Base-by-base conservation (phyloP, 2,113 vertebrate species). In the Etheostoma cragini region DNA sequence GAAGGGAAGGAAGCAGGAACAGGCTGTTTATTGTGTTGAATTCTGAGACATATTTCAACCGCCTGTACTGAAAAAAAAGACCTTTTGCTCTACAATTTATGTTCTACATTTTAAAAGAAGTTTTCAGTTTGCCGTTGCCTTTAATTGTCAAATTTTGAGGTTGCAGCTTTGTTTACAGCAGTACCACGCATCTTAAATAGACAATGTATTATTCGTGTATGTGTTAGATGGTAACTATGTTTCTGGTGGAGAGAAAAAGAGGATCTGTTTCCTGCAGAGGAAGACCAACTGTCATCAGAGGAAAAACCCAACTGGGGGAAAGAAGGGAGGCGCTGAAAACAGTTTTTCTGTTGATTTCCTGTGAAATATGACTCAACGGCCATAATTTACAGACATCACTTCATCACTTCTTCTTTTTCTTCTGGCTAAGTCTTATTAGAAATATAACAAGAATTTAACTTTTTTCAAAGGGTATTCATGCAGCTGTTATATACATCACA, bases 201-300 rank as follows among this genome's bases (percentile, higher is more conserved):
- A 21, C 11, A 4, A 2, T 60, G 33, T 14, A 13, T n/a, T 24
- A 22, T 21, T n/a, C 12, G 13, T 26, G 1, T 16, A 10, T 46
- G 10, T 35, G 19, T 63, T 47, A 72, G 68, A 57, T 86, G 72
- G 61, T 71, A 66, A 47, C 49, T 75, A 13, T 69, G 50, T 53
- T n/a, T 58, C 5, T 70, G 12, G 47, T 33, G 17, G 26, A 58
- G 50, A 67, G 17, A 81, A 61, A 64, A 50, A 50, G 58, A 57
- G 42, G 69, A 67, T 81, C 47, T 77, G 84, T 84, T 91, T 94
- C 91, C 91, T 82, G 82, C 46, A 68, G 77, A 91, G 86, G 89
- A 91, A 87, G 60, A 83, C 47, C 26, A 47, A 52, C 66, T 66
- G 85, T 91, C 81, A 56, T 72, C 60, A 76, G 65, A 72, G 78